phyloP scores from a whole-genome alignment of 2,888 invertebrate genomes.

The Byasa hedistus region DNA sequence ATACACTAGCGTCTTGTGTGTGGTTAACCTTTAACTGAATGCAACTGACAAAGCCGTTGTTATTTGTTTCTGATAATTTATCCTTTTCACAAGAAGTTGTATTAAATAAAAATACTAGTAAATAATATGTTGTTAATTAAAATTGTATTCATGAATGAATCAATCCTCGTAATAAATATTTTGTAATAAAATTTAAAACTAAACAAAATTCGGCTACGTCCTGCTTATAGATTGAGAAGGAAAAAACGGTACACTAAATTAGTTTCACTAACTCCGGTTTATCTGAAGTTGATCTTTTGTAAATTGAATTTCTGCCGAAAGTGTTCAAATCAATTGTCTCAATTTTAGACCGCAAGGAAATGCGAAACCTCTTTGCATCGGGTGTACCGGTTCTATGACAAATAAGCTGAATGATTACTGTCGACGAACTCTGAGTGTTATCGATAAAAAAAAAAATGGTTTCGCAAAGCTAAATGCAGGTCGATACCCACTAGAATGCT shows the following conservation, averaged over 20 bases:
- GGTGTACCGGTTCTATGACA: constrained; percentile 63
- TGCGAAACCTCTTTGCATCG: constrained; percentile 35
- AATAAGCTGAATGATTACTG: constrained; percentile 60
- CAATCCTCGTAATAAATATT: too few relatives aligned
- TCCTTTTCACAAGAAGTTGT: background rate
- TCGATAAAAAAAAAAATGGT: constrained; percentile 47
- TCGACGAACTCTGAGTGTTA: constrained; percentile 58
- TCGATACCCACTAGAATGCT: constrained; percentile 33
- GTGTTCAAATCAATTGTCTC: constrained; percentile 25
- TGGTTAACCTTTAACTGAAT: constrained; percentile 26
- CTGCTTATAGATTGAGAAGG: too few relatives aligned
- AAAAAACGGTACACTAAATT: too few relatives aligned
- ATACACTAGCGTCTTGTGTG: constrained; percentile 21
- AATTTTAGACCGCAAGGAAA: constrained; percentile 19
- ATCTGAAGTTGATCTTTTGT: too few relatives aligned
- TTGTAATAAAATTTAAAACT: too few relatives aligned
- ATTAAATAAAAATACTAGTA: too few relatives aligned
- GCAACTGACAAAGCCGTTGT: constrained; percentile 19
- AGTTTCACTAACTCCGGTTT: too few relatives aligned
- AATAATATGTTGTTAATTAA: too few relatives aligned
- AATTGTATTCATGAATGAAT: too few relatives aligned
- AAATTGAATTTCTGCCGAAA: too few relatives aligned
- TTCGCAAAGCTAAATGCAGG: constrained; percentile 31
- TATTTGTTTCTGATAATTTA: constrained; percentile 10
- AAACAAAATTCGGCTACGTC: too few relatives aligned